These are phyloP conservation scores for Brachypteracias leptosomus DNA, from an alignment of 2,113 vertebrate genomes.

Conservation along the genomic window DNA sequence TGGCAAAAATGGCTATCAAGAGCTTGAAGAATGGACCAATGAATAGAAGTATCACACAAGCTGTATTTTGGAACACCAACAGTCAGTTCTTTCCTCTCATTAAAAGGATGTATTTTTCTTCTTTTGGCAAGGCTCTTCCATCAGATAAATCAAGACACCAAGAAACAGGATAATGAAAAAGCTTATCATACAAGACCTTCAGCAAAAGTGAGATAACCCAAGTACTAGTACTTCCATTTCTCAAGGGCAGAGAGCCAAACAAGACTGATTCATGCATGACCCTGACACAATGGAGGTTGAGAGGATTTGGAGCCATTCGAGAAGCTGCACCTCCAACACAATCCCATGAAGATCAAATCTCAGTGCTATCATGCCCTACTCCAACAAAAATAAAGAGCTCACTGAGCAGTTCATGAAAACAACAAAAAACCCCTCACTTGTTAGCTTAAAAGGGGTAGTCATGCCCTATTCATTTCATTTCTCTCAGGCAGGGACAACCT, in stretches of 20 bases:
- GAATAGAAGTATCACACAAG: background rate
- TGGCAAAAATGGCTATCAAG: background rate
- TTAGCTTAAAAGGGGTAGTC: background rate
- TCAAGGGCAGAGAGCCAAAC: background rate
- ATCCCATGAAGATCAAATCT: background rate
- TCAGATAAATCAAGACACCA: background rate
- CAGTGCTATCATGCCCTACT: background rate
- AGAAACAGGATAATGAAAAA: background rate
- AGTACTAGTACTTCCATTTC: background rate
- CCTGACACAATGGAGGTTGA: background rate
- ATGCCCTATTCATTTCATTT: background rate
- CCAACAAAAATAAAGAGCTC: background rate
- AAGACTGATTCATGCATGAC: background rate
- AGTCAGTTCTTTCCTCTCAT: background rate
- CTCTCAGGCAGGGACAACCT: background rate
- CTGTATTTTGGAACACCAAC: background rate
- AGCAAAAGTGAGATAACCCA: background rate
- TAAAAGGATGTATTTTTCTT: background rate
- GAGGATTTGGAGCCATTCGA: background rate
- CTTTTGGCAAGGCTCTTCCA: background rate
- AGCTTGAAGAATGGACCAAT: background rate
- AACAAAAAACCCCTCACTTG: background rate
- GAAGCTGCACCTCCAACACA: background rate
- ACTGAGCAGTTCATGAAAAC: background rate
- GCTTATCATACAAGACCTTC: background rate